Evolutionary conservation across 2,888 invertebrate genomes (phyloP), one percentile per base, ranked within the genome.

Genomic region (Heliconius aoede): DNA sequence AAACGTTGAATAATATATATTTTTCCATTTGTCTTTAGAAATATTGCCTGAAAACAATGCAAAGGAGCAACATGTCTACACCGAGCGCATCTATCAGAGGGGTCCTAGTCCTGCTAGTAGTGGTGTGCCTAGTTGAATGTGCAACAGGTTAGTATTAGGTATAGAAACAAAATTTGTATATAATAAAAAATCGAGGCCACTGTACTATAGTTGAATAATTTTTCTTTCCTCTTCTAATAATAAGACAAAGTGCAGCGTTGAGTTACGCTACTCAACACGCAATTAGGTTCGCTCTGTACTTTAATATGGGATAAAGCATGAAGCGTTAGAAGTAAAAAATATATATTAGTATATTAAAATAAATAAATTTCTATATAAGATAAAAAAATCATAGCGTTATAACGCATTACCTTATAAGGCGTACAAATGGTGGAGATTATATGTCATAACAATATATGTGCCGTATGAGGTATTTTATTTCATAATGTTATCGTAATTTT

Each of bases 81-180:
- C 78, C 84, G 28, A 82, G 84, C n/a, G 85, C 84, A 55, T 82
- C 87, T 8, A 86, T 87, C 51, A 86, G 93, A 64, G 90, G 92
- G 79, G 85, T 95, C 65, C 88, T 94, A n/a, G 88, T 93, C 28
- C 83, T 96, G 40, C 88, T 96, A 58, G 89, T 95, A 76, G 88
- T 96, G 77, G 90, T 95, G 81, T 95, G 95, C 81, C 93, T 96
- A 78, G 95, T 94, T 28, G 95, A 95, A 84, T 95, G 95, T 82
- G 95, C 95, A 77, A 94, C 95, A 89, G 96, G 96, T 96, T 89
- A 86, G 88, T 85, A 24, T 15, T 28, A 30, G n/a, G 15, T 46
- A 24, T 28, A 46, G 7, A 36, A n/a, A 30, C n/a, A n/a, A 32
- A 1, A 21, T 21, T 21, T 30, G 11, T 30, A 15, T 55, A 46